These are phyloP conservation scores for Chironomus striatipennis DNA, from an alignment of 1,140 invertebrate species.

Conservation along the genomic window DNA sequence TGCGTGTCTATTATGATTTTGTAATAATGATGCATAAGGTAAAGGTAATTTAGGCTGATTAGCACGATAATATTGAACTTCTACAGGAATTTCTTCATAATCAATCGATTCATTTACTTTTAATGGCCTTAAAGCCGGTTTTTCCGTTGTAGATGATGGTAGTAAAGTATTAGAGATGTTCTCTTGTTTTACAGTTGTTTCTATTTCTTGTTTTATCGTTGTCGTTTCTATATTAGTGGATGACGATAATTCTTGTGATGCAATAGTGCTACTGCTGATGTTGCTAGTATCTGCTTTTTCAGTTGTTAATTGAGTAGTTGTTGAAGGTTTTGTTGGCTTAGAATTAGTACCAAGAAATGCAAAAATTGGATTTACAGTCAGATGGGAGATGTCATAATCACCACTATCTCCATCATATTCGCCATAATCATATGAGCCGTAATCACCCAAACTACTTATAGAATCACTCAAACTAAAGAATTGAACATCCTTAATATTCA, in stretches of 20 bases:
- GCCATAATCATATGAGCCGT: background rate
- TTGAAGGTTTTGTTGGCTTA: background rate
- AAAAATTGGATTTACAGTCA: conserved; percentile 18
- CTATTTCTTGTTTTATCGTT: background rate
- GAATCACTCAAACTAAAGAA: conserved; percentile 3
- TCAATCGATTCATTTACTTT: background rate
- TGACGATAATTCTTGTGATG: background rate
- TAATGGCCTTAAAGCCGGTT: background rate
- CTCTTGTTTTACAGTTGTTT: conserved; percentile 7
- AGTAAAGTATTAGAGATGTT: background rate
- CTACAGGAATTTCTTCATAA: conserved; percentile 15
- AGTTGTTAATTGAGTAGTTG: background rate
- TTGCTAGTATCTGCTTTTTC: background rate
- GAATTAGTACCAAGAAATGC: background rate
- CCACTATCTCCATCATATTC: background rate
- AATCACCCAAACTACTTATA: background rate
- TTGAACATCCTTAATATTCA: conserved; percentile 62
- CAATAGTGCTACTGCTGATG: too few species aligned
- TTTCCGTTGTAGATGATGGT: background rate
- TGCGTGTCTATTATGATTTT: background rate
- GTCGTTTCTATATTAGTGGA: background rate
- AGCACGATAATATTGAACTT: conserved; percentile 19
- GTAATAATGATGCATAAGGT: background rate
- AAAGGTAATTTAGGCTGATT: conserved; percentile 3
- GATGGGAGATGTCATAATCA: background rate